A percentile compares a stretch with the other conserved stretches of the same genome.
phyloP scores from a whole-genome alignment of 1,140 invertebrate genomes.

The Pseudobourletiella spinata region DNA sequence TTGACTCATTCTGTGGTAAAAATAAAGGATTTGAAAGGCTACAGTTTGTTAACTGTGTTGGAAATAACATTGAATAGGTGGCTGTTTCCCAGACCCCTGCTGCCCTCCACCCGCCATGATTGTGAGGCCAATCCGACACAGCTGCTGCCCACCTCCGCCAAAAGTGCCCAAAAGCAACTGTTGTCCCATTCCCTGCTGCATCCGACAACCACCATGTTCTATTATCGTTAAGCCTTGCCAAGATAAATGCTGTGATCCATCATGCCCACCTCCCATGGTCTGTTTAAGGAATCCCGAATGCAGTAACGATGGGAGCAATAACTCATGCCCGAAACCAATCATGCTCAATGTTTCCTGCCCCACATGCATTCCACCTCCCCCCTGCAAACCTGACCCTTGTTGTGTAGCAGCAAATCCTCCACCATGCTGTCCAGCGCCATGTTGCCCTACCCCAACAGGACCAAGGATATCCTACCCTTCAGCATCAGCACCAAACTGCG shows the following conservation, averaged over 20 bases:
- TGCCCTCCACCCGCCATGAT: constrained; percentile 2
- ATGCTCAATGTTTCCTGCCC: neutral
- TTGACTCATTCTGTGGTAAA: no score
- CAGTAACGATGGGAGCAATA: neutral
- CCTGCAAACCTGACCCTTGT: neutral
- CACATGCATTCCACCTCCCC: neutral
- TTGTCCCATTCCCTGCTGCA: neutral
- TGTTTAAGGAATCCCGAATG: neutral
- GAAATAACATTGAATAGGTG: no score
- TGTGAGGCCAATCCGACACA: neutral
- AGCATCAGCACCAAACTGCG: neutral
- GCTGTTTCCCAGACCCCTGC: neutral
- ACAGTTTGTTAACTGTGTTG: no score
- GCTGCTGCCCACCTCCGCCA: neutral
- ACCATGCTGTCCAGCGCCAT: neutral
- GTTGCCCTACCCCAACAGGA: neutral
- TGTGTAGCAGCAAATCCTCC: neutral
- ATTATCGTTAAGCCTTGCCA: neutral
- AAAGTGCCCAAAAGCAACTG: neutral
- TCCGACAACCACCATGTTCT: neutral
- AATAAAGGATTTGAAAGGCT: no score
- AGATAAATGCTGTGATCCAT: neutral
- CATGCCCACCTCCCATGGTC: neutral
- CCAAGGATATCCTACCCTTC: neutral
- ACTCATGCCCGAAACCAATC: neutral